Percentiles rank a stretch among this genome's conserved stretches.
phyloP scores from a whole-genome alignment of 2,113 vertebrate genomes.

The Microcebus tavaratra region DNA sequence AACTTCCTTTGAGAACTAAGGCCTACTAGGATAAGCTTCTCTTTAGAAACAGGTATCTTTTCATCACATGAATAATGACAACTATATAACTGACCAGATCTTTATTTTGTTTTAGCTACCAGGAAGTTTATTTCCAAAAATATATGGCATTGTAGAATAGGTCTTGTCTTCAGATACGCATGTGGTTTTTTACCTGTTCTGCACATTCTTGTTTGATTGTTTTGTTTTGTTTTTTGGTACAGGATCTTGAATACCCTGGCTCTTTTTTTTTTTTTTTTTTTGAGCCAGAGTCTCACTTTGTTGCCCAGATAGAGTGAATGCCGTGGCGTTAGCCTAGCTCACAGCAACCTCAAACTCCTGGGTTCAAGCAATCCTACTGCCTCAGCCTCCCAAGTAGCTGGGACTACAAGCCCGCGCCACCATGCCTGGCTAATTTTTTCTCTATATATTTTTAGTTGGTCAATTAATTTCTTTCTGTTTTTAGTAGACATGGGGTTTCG shows the following conservation, averaged over 20 bases:
- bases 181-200: background rate
- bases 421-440: no score
- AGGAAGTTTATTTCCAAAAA: background rate
- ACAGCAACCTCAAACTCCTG: no score
- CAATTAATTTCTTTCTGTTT: no score
- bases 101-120: background rate
- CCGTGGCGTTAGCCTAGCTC: no score
- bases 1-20: background rate
- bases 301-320: no score
- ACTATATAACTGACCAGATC: background rate
- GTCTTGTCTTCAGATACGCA: background rate
- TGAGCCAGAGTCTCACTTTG: no score
- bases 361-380: no score
- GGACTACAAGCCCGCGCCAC: no score
- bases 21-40: background rate
- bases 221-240: background rate
- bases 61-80: background rate
- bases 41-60: background rate
- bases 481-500: no score
- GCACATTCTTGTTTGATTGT: background rate
- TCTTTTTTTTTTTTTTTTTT: background rate
- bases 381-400: no score
- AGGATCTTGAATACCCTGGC: background rate
- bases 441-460: no score
- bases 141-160: background rate